Evolutionary conservation across 2,797 vertebrate genomes (phyloP).

Genomic region (Gambusia yucatana): DNA sequence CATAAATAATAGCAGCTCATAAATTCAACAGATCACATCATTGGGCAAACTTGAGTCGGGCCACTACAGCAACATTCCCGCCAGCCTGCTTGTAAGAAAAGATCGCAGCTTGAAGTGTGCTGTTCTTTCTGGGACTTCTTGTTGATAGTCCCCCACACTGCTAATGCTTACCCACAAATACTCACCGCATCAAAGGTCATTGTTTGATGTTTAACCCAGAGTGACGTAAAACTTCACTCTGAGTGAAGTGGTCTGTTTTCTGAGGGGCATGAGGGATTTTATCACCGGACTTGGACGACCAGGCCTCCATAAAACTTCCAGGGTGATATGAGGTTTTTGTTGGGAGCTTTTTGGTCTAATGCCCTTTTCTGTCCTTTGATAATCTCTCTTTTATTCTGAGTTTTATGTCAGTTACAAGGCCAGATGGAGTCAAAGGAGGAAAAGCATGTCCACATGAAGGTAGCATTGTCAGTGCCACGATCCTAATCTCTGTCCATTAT

Average conservation of each 20-base stretch:
- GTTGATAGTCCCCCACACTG: constrained; percentile 67
- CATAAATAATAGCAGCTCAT: constrained; percentile 13
- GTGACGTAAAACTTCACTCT: not conserved
- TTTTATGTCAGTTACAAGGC: constrained; percentile 22
- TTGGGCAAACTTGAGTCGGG: constrained; percentile 38
- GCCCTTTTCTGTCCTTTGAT: constrained; percentile 22
- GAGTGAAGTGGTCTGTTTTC: not conserved
- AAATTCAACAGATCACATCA: constrained; percentile 21
- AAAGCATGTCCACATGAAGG: constrained; percentile 29
- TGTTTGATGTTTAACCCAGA: constrained; percentile 68
- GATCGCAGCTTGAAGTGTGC: constrained; percentile 39
- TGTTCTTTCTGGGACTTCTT: constrained; percentile 56
- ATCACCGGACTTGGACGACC: not conserved
- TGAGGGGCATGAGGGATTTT: not conserved
- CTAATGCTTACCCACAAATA: constrained; percentile 77
- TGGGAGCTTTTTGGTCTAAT: not conserved
- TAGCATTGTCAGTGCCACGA: constrained; percentile 46
- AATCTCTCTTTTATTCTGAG: constrained; percentile 4
- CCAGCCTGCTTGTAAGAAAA: constrained; percentile 18
- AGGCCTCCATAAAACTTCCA: not conserved
- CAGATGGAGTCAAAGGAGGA: constrained; percentile 1
- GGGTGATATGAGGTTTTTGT: constrained; percentile 6
- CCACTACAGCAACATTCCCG: constrained; percentile 33
- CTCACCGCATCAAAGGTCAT: constrained; percentile 69
- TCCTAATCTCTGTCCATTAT: constrained; percentile 67